Evolutionary conservation across 2,888 invertebrate species (phyloP).

Genomic region (Thysanoteuthis rhombus): DNA sequence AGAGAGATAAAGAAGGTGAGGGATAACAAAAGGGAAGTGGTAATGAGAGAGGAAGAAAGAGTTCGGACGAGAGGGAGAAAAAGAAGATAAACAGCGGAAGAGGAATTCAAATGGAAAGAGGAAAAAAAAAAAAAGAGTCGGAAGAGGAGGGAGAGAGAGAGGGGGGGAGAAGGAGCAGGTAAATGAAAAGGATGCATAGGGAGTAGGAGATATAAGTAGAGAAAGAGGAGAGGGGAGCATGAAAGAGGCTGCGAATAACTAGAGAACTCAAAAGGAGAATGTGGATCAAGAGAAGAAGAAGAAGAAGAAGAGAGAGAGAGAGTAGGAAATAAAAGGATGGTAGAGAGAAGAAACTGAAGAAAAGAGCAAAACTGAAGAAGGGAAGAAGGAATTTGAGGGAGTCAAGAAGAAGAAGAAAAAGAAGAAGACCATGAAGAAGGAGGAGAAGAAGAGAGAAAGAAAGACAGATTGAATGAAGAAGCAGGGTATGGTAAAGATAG

Average conservation of each 20-base stretch:
- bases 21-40: no score
- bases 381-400: background rate
- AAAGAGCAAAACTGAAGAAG: no score
- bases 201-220: background rate
- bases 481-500: background rate
- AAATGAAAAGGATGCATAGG: background rate
- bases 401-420: background rate
- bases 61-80: background rate
- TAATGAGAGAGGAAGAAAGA: no score
- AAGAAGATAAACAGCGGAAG: background rate
- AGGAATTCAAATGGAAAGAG: background rate
- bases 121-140: no score
- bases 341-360: no score
- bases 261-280: no score
- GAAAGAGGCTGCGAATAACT: no score
- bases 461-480: accelerated
- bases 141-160: background rate
- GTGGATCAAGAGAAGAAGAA: background rate
- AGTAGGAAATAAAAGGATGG: background rate
- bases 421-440: background rate
- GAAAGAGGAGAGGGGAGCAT: no score
- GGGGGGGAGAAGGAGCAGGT: background rate
- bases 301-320: background rate
- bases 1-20: no score
- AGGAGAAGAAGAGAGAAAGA: background rate